Base-by-base conservation (phyloP, 2,113 vertebrate species). In the Capricornis sumatraensis region DNA sequence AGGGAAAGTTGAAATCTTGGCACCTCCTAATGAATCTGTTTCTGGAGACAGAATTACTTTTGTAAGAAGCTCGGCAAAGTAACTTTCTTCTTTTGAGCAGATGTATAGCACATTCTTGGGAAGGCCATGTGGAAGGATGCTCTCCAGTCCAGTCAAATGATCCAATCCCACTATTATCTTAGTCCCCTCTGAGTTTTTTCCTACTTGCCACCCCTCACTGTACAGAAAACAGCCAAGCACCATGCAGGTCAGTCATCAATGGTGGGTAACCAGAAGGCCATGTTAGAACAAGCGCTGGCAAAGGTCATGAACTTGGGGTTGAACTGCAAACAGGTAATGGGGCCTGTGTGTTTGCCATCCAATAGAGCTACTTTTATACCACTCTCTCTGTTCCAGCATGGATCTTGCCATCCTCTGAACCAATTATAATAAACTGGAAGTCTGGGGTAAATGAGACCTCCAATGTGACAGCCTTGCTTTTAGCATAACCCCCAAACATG, bases 301-400 rank as follows among this genome's bases (percentile, higher is more conserved):
- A 99, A 99, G 10, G 99, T 99, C 99, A 99, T 99, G 98, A 99
- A 99, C 98, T 99, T 99, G 85, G 99, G 99, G 98, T 99, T 99
- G 98, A 99, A 99, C 98, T 99, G 99, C 97, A 99, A 99, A 98
- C 99, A 99, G 91, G 99, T 99, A 92, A 99, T 99, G 0, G 99
- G 99, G 21, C 99, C 99, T 0, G 99, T 99, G 98, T 99, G 99
- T 97, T 99, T 99, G 81, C 99, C 99, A 95, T 99, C 99, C 97
- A 99, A 97, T 52, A 99, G 98, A 45, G 99, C 99, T 98, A 99
- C 99, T 96, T 99, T 99, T 99, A 99, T 99, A 15, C 99, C 99
- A 9, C 99, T 99, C 98, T 99, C 99, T 62, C 99, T 99, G 89
- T 99, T 99, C 99, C 99, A 99, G 89, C 99, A 10, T 99, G 99